These are phyloP conservation scores for Serranochromis macrocephalus DNA, from an alignment of 2,113 vertebrate species.

Conservation along the genomic window DNA sequence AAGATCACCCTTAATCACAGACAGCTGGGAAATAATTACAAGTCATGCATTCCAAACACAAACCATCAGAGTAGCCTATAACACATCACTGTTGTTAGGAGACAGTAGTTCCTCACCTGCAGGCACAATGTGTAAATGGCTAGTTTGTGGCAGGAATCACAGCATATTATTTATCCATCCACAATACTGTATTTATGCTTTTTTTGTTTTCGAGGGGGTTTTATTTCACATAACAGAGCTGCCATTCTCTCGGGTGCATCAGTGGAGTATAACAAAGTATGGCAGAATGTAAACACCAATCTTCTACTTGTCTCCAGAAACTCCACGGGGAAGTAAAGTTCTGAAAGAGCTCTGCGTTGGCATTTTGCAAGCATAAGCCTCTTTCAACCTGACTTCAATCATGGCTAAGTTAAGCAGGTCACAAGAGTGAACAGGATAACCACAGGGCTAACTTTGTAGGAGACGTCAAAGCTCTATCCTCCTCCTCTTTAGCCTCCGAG, in stretches of 20 bases:
- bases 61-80: constrained; percentile 14
- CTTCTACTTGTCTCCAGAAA: constrained; percentile 52
- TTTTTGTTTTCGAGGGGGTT: background rate
- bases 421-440: constrained; percentile 58
- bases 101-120: constrained; percentile 9
- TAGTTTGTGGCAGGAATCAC: constrained; percentile 11
- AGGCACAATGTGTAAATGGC: constrained; percentile 25
- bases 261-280: constrained; percentile 44
- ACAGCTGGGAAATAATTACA: constrained; percentile 74
- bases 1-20: constrained; percentile 69
- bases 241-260: constrained; percentile 34
- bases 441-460: constrained; percentile 60
- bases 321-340: constrained; percentile 38
- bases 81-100: constrained; percentile 44
- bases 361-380: constrained; percentile 43
- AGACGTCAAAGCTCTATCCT: constrained; percentile 50
- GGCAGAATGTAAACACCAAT: constrained; percentile 60
- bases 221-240: constrained; percentile 28
- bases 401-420: constrained; percentile 62
- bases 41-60: constrained; percentile 61
- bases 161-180: constrained; percentile 49
- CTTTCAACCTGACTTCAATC: constrained; percentile 62
- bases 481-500: constrained; percentile 56
- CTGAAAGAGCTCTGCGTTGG: constrained; percentile 40
- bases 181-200: constrained; percentile 43